Evolutionary conservation across 2,113 vertebrate genomes (phyloP).

Genomic region (Mugil cephalus): DNA sequence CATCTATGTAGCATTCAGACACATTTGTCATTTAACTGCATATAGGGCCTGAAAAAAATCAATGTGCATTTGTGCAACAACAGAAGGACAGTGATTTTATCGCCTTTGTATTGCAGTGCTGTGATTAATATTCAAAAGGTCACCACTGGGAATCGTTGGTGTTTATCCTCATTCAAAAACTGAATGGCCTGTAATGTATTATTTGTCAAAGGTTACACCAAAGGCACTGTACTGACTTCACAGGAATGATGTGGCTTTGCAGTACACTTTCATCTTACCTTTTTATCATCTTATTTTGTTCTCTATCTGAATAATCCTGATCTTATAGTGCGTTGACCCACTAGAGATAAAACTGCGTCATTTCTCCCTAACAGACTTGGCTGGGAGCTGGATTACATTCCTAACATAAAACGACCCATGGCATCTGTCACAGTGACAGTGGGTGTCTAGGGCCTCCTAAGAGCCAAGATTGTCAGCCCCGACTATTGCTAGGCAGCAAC

Average conservation of each 20-base stretch:
- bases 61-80: no score
- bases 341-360: conserved; percentile 37
- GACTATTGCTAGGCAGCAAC: conserved; percentile 37
- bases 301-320: neutral
- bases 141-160: neutral
- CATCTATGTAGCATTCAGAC: conserved; percentile 17
- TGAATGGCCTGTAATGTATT: neutral
- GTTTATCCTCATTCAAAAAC: neutral
- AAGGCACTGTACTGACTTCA: neutral
- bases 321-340: neutral
- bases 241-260: neutral
- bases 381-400: conserved; percentile 36
- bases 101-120: neutral
- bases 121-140: neutral
- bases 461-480: conserved; percentile 22
- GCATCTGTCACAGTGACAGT: conserved; percentile 39
- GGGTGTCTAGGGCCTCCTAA: conserved; percentile 17
- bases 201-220: neutral
- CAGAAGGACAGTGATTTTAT: neutral
- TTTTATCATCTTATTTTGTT: neutral
- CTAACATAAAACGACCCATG: conserved; percentile 15
- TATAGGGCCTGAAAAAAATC: neutral
- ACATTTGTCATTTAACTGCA: conserved; percentile 40
- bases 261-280: neutral
- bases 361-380: conserved; percentile 28